A percentile compares a stretch with the other conserved stretches of the same genome.
phyloP scores from a whole-genome alignment of 2,113 vertebrate species.

The Aramus guarauna region DNA sequence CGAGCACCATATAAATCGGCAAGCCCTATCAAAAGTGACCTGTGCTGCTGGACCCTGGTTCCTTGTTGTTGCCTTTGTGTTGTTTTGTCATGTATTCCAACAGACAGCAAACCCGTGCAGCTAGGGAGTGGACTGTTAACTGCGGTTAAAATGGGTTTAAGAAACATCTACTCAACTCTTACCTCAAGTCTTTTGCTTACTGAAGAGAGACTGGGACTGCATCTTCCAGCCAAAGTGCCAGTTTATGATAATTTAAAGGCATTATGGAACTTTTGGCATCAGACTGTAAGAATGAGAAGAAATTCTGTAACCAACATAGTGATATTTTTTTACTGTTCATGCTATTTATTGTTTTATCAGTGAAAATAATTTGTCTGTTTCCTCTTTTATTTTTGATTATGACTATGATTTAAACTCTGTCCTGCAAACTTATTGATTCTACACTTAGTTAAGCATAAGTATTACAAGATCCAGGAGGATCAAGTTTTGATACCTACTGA shows the following conservation, averaged over 20 bases:
- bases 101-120: neutral
- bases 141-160: neutral
- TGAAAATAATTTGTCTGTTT: neutral
- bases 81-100: neutral
- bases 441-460: neutral
- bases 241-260: neutral
- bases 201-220: neutral
- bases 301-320: neutral
- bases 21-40: neutral
- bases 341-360: neutral
- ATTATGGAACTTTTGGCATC: neutral
- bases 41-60: neutral
- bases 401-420: neutral
- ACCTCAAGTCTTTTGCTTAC: neutral
- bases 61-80: neutral
- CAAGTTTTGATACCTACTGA: neutral
- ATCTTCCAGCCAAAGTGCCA: neutral
- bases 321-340: neutral
- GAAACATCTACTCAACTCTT: neutral
- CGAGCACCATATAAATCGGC: accelerated
- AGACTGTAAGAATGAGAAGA: neutral
- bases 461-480: neutral
- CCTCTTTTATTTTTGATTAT: neutral
- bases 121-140: neutral
- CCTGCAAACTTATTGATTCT: neutral